Base-by-base conservation (phyloP, 1,140 invertebrate genomes). In the Drosophila repletoides region DNA sequence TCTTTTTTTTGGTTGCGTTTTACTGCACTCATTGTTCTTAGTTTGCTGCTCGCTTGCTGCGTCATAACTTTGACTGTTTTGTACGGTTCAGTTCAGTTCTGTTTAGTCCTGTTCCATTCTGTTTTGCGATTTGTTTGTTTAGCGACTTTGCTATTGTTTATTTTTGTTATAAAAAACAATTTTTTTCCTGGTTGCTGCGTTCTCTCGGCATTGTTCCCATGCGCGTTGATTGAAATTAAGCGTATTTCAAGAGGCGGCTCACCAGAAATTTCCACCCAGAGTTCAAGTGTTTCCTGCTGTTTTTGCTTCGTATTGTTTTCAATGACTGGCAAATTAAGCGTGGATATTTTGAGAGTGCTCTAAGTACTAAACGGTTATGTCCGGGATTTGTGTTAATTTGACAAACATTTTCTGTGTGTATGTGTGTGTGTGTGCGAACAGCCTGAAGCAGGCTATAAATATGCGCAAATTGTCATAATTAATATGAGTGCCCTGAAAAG, bases 181-280 rank as follows among this genome's bases (percentile, higher is more conserved):
- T 43, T 33, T 55, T 28, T 22, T n/a, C 40, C 7, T 26, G 19
- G 22, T 46, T 24, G 41, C 3, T 31, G 41, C 10, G 33, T 38
- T 60, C 28, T 67, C 4, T 21, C 3, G 24, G 19, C 41, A 48
- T 68, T 68, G 53, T 66, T 60, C 26, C 28, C 2, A 1, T 21
- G 38, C 21, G 34, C 40, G 33, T 40, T 70, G 64, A 72, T 72
- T 72, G 69, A 72, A 72, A 69, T 72, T 69, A 45, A 69, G 56
- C 46, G 45, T 10, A 45, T 70, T 70, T 70, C n/a, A 46, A 55
- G 68, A 48, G 69, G 15, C 29, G 10, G 12, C 10, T 14, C 26
- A 10, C 60, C n/a, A n/a, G 31, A 68, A 60, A 52, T 53, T 31
- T 49, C 46, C n/a, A n/a, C 33, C 40, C 49, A 43, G 45, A 69